Base-by-base conservation (phyloP, 2,797 vertebrate species). In the Phoebastria nigripes region DNA sequence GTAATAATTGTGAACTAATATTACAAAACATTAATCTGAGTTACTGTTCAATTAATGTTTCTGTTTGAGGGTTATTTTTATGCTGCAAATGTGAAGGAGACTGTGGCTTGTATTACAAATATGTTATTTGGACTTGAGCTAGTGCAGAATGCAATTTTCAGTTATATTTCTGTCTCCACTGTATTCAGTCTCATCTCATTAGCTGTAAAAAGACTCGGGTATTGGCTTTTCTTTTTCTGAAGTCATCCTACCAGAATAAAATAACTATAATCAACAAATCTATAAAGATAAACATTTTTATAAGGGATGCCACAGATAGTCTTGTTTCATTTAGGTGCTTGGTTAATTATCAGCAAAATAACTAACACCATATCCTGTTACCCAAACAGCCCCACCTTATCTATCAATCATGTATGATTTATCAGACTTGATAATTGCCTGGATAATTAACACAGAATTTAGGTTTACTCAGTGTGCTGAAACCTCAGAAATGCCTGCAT, bases 1-100 rank as follows among this genome's bases (percentile, higher is more conserved):
- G 94, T 97, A 98, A 98, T 99, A 98, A 98, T 98, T 98, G 98
- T 98, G 96, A 97, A 97, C 97, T 98, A 97, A 98, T 98, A 98
- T 97, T 96, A 98, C 97, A 98, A 98, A 97, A 98, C 98, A 98
- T 98, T 98, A 98, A 98, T 98, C 97, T 98, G 97, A 98, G 96
- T 98, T 98, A 98, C 98, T 94, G 97, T 97, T 95, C 97, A 98
- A 98, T 98, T 98, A 98, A 95, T 73, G 78, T 94, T 98, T 96
- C 91, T 76, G 92, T 92, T 96, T 42, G 5, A 90, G 94, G 85
- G 82, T 97, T 97, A 96, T 97, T 97, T 96, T 95, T 95, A 58
- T 96, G 82, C 95, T 94, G 90, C 92, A 96, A 97, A 97, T 94
- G 94, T 88, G 96, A 95, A 96, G 94, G 84, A 96, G 91, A 44